These are phyloP conservation scores for Parazoanthus darwini DNA, from an alignment of 92 coral and sea anemone species.

Conservation along the genomic window DNA sequence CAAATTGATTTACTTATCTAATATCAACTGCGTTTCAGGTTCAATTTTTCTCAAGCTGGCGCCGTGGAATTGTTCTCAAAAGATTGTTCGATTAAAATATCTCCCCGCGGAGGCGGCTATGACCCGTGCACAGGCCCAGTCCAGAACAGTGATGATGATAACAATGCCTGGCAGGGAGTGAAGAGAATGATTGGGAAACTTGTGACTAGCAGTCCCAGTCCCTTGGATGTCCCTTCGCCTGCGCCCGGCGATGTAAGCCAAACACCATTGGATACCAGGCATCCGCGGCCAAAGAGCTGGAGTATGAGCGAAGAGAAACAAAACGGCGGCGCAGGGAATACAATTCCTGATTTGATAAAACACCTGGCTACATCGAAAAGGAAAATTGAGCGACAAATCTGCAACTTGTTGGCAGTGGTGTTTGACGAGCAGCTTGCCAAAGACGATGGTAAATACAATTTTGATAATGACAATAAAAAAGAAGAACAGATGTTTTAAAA, in stretches of 20 bases:
- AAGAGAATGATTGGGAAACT: constrained; percentile 40
- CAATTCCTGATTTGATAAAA: constrained; percentile 38
- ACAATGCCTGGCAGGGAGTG: constrained; percentile 39
- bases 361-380: constrained; percentile 69
- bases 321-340: background rate
- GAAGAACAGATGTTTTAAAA: background rate
- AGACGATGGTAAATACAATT: constrained; percentile 57
- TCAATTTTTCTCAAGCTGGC: constrained; percentile 63
- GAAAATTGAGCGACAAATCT: constrained; percentile 77
- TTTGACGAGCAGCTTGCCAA: constrained; percentile 77
- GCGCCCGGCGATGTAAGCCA: background rate
- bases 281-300: constrained; percentile 1
- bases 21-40: constrained; percentile 22
- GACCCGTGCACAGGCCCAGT: constrained; percentile 59
- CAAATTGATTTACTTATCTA: background rate
- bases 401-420: constrained; percentile 62
- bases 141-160: constrained; percentile 34
- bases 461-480: background rate
- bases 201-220: constrained; percentile 29
- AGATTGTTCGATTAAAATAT: constrained; percentile 68
- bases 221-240: background rate
- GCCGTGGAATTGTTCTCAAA: constrained; percentile 60
- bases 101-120: constrained; percentile 55
- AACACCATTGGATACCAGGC: constrained; percentile 1
- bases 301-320: background rate